phyloP scores from a whole-genome alignment of 23 tunicate genomes.

The Trididemnum nubilum region DNA sequence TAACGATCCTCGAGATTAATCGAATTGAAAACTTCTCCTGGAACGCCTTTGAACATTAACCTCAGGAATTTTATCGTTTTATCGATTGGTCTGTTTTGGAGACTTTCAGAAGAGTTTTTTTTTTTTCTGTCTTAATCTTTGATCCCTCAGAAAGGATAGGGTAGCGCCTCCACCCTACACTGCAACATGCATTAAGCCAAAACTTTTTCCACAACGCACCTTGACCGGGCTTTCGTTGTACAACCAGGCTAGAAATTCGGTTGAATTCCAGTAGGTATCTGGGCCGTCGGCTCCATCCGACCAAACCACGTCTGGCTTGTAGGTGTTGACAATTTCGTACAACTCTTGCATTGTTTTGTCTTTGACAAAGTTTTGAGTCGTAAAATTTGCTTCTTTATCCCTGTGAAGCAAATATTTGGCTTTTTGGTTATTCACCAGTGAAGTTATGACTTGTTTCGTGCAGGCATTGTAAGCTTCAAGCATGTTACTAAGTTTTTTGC shows the following conservation, averaged over 20 bases:
- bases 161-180: too few species aligned
- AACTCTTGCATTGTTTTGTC: conserved; percentile 75
- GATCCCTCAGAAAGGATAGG: too few species aligned
- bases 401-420: conserved; percentile 40
- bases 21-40: neutral
- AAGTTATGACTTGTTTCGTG: too few species aligned
- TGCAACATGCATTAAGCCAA: too few species aligned
- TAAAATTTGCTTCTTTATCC: conserved; percentile 73
- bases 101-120: neutral
- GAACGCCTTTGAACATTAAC: too few species aligned
- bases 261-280: conserved; percentile 69
- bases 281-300: conserved; percentile 70
- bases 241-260: conserved; percentile 82
- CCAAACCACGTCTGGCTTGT: conserved; percentile 85
- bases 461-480: too few species aligned
- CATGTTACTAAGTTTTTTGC: too few species aligned
- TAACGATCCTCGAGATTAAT: neutral
- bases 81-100: neutral
- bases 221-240: conserved; percentile 88
- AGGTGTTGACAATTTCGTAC: conserved; percentile 79
- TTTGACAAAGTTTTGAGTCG: conserved; percentile 40
- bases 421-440: too few species aligned
- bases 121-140: neutral
- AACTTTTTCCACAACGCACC: too few species aligned
- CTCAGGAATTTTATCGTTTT: too few species aligned